phyloP scores from a whole-genome alignment of 2,113 vertebrate genomes.

The Ahaetulla prasina region DNA sequence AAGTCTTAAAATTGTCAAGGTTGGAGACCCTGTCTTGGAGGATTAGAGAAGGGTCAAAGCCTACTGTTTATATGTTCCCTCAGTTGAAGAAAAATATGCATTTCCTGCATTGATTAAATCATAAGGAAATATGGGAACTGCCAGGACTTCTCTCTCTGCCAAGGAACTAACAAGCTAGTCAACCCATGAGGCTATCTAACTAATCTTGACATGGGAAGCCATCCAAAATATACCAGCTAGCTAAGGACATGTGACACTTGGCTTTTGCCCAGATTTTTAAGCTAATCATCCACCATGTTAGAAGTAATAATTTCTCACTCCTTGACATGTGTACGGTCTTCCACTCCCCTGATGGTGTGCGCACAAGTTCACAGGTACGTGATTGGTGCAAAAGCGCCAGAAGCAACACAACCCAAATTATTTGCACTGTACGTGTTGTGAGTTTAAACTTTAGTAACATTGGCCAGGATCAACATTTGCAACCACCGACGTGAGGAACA shows the following conservation, averaged over 20 bases:
- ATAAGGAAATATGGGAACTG: neutral
- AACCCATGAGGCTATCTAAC: neutral
- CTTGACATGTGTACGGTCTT: neutral
- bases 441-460: neutral
- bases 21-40: neutral
- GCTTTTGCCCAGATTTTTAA: neutral
- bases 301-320: neutral
- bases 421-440: neutral
- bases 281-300: neutral
- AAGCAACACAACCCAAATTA: neutral
- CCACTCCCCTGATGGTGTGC: neutral
- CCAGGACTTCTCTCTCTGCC: neutral
- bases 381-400: neutral
- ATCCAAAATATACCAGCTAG: neutral
- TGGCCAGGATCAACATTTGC: neutral
- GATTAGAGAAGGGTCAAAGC: neutral
- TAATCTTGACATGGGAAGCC: neutral
- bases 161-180: neutral
- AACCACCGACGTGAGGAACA: neutral
- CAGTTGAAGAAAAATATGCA: neutral
- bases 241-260: neutral
- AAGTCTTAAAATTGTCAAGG: too few species aligned
- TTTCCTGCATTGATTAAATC: neutral
- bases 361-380: neutral
- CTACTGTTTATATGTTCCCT: neutral